These are phyloP conservation scores for Ptyas mucosa DNA, from an alignment of 2,113 vertebrate species.

Conservation along the genomic window DNA sequence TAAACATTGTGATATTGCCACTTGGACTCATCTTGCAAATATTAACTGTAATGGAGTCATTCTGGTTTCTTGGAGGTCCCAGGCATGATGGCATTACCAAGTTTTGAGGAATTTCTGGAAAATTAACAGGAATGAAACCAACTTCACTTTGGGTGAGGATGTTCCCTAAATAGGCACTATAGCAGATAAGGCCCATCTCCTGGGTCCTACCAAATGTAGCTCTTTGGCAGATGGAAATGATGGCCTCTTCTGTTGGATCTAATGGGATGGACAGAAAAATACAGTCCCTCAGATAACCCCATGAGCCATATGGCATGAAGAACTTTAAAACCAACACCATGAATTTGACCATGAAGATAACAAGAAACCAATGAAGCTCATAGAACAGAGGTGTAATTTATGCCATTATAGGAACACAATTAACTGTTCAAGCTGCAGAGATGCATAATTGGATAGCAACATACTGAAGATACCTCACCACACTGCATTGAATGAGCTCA, in stretches of 20 bases:
- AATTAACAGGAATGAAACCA: background rate
- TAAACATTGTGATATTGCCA: constrained; percentile 35
- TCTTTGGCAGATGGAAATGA: background rate
- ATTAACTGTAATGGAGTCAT: background rate
- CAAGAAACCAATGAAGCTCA: background rate
- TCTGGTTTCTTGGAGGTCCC: background rate
- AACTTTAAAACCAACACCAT: background rate
- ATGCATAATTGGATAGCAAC: background rate
- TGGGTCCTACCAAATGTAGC: background rate
- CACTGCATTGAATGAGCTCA: background rate
- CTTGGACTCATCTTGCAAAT: background rate
- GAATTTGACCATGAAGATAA: background rate
- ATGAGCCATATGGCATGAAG: background rate
- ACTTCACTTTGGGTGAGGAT: background rate
- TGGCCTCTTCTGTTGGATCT: background rate
- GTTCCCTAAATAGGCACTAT: background rate
- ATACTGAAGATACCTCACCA: background rate
- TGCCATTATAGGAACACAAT: background rate
- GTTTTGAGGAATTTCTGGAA: background rate
- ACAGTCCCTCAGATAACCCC: background rate
- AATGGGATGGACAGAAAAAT: background rate
- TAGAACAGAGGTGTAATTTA: background rate
- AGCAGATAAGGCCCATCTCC: background rate
- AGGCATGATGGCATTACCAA: background rate
- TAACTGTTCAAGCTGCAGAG: background rate